These are phyloP conservation scores for Solea senegalensis DNA, from an alignment of 2,113 vertebrate genomes.

Conservation along the genomic window DNA sequence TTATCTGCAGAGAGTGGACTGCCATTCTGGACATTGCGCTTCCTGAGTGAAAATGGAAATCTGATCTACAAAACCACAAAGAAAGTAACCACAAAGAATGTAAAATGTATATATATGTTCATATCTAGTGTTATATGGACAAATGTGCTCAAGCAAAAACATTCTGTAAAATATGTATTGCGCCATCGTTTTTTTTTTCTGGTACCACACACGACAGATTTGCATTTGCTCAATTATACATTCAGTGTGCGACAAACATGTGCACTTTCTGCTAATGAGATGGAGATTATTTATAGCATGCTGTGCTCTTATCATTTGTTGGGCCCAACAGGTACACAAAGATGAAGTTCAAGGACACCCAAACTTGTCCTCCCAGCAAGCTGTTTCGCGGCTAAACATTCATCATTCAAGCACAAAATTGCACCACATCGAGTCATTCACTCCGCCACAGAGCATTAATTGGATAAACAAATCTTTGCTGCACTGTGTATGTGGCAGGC, in stretches of 20 bases:
- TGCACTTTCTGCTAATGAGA: constrained; percentile 72
- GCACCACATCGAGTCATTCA: constrained; percentile 37
- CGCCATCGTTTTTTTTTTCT: constrained; percentile 20
- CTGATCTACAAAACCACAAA: constrained; percentile 8
- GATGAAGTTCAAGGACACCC: constrained; percentile 71
- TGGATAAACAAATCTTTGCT: constrained; percentile 54
- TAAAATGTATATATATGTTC: neutral
- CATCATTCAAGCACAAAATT: constrained; percentile 66
- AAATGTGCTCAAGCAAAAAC: neutral
- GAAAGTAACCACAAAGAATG: neutral
- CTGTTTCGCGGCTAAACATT: constrained; percentile 70
- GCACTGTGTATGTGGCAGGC: constrained; percentile 14
- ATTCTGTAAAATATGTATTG: constrained; percentile 11
- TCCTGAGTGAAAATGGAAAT: constrained; percentile 24
- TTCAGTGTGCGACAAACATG: constrained; percentile 77
- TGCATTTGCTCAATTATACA: constrained; percentile 75
- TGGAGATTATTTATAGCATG: constrained; percentile 79
- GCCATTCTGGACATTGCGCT: constrained; percentile 9
- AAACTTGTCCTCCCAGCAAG: constrained; percentile 70
- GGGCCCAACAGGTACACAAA: constrained; percentile 73
- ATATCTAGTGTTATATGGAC: neutral
- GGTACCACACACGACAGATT: constrained; percentile 47
- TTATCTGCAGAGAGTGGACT: constrained; percentile 25
- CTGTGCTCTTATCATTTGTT: constrained; percentile 72
- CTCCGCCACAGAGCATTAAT: constrained; percentile 46